A percentile compares a stretch with the other conserved stretches of the same genome.
These are phyloP conservation scores for Ancistrus triradiatus DNA, from an alignment of 2,113 vertebrate genomes.

Conservation along the genomic window DNA sequence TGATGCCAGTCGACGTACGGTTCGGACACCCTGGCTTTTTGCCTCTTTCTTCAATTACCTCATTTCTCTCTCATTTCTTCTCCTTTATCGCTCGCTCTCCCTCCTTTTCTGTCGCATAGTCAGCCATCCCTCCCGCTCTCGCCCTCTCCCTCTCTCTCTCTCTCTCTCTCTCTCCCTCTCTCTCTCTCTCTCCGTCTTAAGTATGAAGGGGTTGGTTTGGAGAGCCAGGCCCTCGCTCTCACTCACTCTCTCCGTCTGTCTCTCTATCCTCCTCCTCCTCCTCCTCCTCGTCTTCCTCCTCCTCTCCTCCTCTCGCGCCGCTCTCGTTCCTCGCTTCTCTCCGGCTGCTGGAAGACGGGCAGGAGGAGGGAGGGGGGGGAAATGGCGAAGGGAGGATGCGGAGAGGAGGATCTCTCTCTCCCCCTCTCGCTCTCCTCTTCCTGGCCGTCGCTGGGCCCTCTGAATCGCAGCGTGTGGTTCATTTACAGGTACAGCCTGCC, in stretches of 20 bases:
- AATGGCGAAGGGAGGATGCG: constrained; percentile 74
- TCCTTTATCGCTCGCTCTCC: constrained; percentile 39
- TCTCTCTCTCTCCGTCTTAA: constrained; percentile 72
- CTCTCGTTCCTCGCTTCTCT: constrained; percentile 60
- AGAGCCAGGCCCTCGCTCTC: constrained; percentile 69
- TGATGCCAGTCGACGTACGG: no score
- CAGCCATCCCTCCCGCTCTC: constrained; percentile 47
- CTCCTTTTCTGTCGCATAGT: constrained; percentile 34
- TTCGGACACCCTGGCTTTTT: background rate
- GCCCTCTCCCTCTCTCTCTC: constrained; percentile 45
- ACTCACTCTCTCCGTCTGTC: no score
- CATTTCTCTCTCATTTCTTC: constrained; percentile 5
- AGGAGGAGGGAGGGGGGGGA: constrained; percentile 65
- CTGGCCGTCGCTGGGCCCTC: constrained; percentile 85
- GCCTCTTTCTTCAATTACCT: background rate
- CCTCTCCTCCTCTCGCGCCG: constrained; percentile 59
- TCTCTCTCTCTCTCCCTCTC: constrained; percentile 43
- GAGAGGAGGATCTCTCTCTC: constrained; percentile 74
- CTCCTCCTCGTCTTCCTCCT: constrained; percentile 61
- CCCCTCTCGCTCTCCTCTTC: constrained; percentile 83
- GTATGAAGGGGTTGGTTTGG: constrained; percentile 76
- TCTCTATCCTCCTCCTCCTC: constrained; percentile 60
- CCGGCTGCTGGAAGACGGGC: constrained; percentile 74
- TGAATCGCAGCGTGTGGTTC: constrained; percentile 88
- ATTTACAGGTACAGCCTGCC: constrained; percentile 81